phyloP scores from a whole-genome alignment of 2,888 invertebrate genomes.

The Agrochola macilenta region DNA sequence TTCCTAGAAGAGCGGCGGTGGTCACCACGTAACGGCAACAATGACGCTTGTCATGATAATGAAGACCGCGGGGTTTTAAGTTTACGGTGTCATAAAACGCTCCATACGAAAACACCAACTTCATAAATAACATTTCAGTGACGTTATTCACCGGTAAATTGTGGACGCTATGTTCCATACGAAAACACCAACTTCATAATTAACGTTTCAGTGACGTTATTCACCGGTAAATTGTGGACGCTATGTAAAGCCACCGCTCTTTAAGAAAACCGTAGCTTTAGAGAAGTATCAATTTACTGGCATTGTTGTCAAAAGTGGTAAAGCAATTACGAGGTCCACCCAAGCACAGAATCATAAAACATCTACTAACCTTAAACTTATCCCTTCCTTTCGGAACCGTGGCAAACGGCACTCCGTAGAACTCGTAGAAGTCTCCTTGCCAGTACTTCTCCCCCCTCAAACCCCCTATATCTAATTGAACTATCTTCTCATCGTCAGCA shows the following conservation, averaged over 20 bases:
- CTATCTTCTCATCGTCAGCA: slow-evolving; percentile 69
- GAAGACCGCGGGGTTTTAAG: neutral
- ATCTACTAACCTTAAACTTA: slow-evolving; percentile 79
- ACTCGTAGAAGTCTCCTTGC: slow-evolving; percentile 86
- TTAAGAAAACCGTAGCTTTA: neutral
- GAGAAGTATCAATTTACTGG: neutral
- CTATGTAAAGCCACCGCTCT: neutral
- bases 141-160: neutral
- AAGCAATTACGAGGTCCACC: neutral
- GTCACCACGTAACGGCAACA: neutral
- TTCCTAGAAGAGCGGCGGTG: neutral
- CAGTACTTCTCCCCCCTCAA: slow-evolving; percentile 83
- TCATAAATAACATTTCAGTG: neutral
- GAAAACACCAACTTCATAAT: neutral
- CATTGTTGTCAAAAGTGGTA: neutral
- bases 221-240: neutral
- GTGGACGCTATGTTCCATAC: neutral
- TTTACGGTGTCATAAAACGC: neutral
- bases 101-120: neutral
- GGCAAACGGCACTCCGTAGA: slow-evolving; percentile 85
- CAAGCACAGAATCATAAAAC: neutral
- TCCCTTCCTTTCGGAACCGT: slow-evolving; percentile 81
- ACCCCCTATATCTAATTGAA: slow-evolving; percentile 77
- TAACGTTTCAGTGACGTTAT: neutral
- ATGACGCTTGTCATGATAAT: neutral